Evolutionary conservation across 30 jellyfish, hydroid and myxozoan species (phyloP).

Genomic region (Turritopsis rubra): DNA sequence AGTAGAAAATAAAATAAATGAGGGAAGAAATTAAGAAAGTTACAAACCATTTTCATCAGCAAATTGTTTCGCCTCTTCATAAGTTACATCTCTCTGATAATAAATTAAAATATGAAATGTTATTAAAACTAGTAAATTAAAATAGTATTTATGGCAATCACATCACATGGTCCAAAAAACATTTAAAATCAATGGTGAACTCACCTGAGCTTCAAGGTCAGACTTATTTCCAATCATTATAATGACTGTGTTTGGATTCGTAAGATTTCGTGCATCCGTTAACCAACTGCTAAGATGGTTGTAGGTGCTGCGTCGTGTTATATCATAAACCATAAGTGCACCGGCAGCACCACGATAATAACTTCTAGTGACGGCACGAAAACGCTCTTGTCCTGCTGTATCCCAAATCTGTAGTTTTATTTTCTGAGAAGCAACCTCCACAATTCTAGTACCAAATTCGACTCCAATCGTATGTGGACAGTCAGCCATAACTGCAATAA

Average conservation of each 20-base stretch:
- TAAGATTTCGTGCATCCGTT: slow-evolving; percentile 93
- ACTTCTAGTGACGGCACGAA: slow-evolving; percentile 96
- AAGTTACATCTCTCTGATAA: slow-evolving; percentile 94
- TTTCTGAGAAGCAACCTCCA: slow-evolving; percentile 97
- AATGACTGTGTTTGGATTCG: slow-evolving; percentile 95
- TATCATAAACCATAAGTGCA: slow-evolving; percentile 96
- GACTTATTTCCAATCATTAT: slow-evolving; percentile 98
- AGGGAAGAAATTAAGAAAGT: not conserved
- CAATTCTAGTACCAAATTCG: slow-evolving; percentile 97
- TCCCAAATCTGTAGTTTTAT: slow-evolving; percentile 95
- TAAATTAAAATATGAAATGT: not conserved
- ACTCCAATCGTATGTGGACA: slow-evolving; percentile 99
- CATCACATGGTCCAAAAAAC: not conserved
- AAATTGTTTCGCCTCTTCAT: slow-evolving; percentile 98
- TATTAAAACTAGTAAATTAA: not conserved
- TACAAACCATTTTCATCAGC: slow-evolving; percentile 98
- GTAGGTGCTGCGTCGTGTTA: slow-evolving; percentile 97
- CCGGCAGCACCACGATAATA: slow-evolving; percentile 99
- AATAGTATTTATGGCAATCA: no score
- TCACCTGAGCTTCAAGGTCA: slow-evolving; percentile 97
- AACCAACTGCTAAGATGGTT: slow-evolving; percentile 98
- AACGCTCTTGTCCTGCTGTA: slow-evolving; percentile 95
- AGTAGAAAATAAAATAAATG: not conserved
- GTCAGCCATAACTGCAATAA: slow-evolving; percentile 92
- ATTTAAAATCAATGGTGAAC: not conserved